Conservation (phyloP, 1,140 invertebrate genomes). For the Euwallacea similis region DNA sequence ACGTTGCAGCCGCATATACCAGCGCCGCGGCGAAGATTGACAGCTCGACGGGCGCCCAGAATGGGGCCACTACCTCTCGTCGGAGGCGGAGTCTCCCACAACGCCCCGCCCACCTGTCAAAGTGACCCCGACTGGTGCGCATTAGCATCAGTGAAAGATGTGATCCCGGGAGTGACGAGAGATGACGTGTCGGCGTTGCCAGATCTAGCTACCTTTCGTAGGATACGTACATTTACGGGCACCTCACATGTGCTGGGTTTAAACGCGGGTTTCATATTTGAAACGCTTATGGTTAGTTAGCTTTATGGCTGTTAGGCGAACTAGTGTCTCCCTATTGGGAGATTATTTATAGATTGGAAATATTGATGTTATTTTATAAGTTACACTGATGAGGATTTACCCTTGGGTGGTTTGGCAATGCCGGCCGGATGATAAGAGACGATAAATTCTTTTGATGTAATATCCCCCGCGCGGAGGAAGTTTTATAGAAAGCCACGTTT, state of each 20-base stretch:
- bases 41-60: constrained; percentile 38
- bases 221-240: too few relatives aligned
- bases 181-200: constrained; percentile 49
- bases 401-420: not conserved
- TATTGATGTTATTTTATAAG: too few relatives aligned
- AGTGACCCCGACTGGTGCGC: constrained; percentile 53
- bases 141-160: constrained; percentile 47
- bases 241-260: too few relatives aligned
- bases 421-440: constrained; percentile 1
- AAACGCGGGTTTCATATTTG: too few relatives aligned
- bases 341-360: too few relatives aligned
- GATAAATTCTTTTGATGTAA: constrained; percentile 15
- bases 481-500: not conserved
- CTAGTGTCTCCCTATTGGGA: too few relatives aligned
- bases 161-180: constrained; percentile 52
- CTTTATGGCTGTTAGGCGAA: too few relatives aligned
- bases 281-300: too few relatives aligned
- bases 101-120: constrained; percentile 53
- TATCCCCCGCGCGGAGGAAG: not conserved
- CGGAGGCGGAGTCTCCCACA: constrained; percentile 39
- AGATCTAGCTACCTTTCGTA: constrained; percentile 2
- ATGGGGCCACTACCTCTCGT: constrained; percentile 35
- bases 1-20: constrained; percentile 29
- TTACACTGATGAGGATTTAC: not conserved
- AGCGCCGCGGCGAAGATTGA: constrained; percentile 31